Conservation (phyloP, 2,797 vertebrate genomes). For the Myripristis jacobus region DNA sequence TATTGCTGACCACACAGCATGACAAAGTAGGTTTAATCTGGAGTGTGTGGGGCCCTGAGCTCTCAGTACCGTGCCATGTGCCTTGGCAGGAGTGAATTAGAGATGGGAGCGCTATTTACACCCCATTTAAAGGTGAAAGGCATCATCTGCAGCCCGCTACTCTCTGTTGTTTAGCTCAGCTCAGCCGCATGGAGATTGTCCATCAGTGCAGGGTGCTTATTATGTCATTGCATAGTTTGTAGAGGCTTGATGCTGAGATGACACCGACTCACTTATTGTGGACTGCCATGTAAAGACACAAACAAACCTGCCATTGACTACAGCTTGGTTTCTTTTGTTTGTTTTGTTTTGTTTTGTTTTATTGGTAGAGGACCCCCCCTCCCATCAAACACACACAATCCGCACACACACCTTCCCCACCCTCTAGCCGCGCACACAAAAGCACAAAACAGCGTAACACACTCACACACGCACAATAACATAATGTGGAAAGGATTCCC, state of each 20-base stretch:
- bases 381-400: neutral
- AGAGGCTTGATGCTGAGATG: conserved; percentile 1
- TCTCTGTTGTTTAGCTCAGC: neutral
- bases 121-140: conserved; percentile 33
- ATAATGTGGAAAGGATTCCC: conserved; percentile 5
- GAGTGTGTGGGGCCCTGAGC: conserved; percentile 32
- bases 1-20: conserved; percentile 20
- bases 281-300: conserved; percentile 5
- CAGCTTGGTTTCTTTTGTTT: too few species aligned
- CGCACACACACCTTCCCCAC: too few species aligned
- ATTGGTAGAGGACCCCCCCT: too few species aligned
- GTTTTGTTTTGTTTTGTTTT: neutral
- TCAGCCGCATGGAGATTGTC: conserved; percentile 4
- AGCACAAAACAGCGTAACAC: neutral
- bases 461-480: neutral
- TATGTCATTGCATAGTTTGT: conserved; percentile 12
- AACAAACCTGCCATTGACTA: conserved; percentile 9
- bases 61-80: conserved; percentile 25
- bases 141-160: conserved; percentile 5
- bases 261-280: conserved; percentile 5
- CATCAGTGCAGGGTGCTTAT: conserved; percentile 29
- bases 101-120: conserved; percentile 41
- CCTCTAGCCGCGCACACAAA: neutral
- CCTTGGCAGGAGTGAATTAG: conserved; percentile 41
- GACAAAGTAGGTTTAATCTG: conserved; percentile 50